Conservation (phyloP, 2,113 vertebrate genomes). For the Urocitellus parryii region DNA sequence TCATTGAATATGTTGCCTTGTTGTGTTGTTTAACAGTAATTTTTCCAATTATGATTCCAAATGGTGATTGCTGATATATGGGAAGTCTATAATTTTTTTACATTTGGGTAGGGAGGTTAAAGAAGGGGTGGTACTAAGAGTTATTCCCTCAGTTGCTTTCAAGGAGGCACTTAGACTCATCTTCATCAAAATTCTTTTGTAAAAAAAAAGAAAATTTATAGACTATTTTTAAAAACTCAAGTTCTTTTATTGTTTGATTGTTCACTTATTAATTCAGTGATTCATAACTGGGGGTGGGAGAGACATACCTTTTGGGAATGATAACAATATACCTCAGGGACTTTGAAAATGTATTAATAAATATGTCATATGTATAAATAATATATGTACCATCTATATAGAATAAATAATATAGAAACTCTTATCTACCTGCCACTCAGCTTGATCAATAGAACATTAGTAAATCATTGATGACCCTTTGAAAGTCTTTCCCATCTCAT, state of each 20-base stretch:
- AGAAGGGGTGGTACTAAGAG: background rate
- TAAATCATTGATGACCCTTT: background rate
- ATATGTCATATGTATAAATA: background rate
- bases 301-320: slow-evolving; percentile 27
- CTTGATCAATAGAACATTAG: background rate
- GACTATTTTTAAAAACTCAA: background rate
- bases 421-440: background rate
- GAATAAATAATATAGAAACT: background rate
- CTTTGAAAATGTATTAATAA: slow-evolving; percentile 29
- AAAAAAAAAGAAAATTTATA: background rate
- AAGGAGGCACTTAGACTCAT: background rate
- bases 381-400: background rate
- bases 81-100: background rate
- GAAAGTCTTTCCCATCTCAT: background rate
- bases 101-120: background rate
- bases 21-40: background rate
- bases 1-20: background rate
- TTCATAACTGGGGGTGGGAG: slow-evolving; percentile 20
- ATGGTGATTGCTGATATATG: background rate
- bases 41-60: background rate
- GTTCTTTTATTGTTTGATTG: slow-evolving; percentile 21
- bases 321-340: background rate
- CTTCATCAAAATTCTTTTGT: background rate
- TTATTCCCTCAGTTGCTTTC: background rate
- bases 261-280: slow-evolving; percentile 28